Evolutionary conservation across 2,113 vertebrate genomes (phyloP), one percentile per base, ranked within the genome.

Genomic region (Arvicanthis niloticus): DNA sequence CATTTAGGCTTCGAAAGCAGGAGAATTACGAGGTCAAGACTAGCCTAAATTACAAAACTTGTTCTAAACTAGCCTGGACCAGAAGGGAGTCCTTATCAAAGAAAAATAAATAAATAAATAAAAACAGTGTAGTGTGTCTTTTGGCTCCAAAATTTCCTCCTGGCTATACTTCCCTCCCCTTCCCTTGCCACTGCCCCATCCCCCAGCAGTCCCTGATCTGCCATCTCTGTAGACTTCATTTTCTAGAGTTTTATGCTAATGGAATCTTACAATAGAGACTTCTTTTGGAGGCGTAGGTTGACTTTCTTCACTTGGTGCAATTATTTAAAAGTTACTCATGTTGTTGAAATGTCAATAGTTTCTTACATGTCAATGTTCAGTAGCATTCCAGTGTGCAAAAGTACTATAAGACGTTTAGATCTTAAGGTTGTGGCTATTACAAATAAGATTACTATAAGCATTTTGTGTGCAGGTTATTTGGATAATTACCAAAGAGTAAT

Each of bases 341-440:
- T 34, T 89, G 19, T 68, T 85, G 26, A n/a, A 26, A 1, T 65
- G 62, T 56, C 45, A 48, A 6, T 72, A 94, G 77, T 89, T 85
- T 97, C 75, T 94, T 76, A 77, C 81, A 68, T 68, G 67, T 68
- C 67, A 31, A 31, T 96, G 60, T 37, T 85, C 12, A n/a, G 29
- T 89, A 81, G 15, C 65, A 80, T 73, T 89, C n/a, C 40, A n/a
- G 78, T 86, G 34, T 92, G 12, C 42, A 9, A 13, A 5, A 94
- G 77, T 67, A 76, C 29, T 58, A 65, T 45, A 53, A 1, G 77
- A 80, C n/a, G n/a, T 89, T 91, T 93, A 42, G 51, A 5, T 84
- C 91, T 75, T 89, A 72, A 91, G 19, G 42, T 96, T 58, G 85
- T 93, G 51, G 40, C 22, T 95, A 37, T 95, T 91, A 81, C 60